A percentile compares a stretch with the other conserved stretches of the same genome.
Evolutionary conservation across 2,113 vertebrate species (phyloP).

Genomic region (Hemiscyllium ocellatum): DNA sequence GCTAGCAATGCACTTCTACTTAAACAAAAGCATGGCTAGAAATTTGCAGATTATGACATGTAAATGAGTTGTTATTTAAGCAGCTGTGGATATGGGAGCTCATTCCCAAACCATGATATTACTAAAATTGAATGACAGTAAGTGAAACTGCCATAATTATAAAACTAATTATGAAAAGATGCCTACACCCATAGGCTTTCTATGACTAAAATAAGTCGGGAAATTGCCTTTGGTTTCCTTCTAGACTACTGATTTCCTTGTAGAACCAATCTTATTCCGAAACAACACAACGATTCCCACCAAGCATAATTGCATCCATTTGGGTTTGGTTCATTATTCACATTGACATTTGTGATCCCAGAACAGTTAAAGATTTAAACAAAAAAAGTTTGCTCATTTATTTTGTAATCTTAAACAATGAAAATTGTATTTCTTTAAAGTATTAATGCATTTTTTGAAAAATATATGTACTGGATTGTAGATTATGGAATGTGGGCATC

Average conservation of each 20-base stretch:
- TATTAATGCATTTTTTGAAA: not conserved
- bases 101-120: conserved; percentile 88
- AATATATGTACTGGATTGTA: not conserved
- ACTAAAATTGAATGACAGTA: conserved; percentile 95
- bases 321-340: not conserved
- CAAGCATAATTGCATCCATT: not conserved
- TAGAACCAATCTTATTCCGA: conserved; percentile 16
- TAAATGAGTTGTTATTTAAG: conserved; percentile 87
- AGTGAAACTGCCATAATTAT: conserved; percentile 99
- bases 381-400: not conserved
- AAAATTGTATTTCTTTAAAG: not conserved
- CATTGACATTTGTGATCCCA: not conserved
- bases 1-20: not conserved
- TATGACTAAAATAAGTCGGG: conserved; percentile 99
- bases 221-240: conserved; percentile 95
- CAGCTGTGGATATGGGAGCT: conserved; percentile 93
- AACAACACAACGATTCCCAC: not conserved
- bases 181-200: conserved; percentile 99
- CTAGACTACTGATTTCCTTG: not conserved
- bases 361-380: not conserved
- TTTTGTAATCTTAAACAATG: not conserved
- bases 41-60: conserved; percentile 53
- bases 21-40: not conserved
- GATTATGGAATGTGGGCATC: not conserved
- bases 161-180: conserved; percentile 99